Evolutionary conservation across 1,140 invertebrate species (phyloP).

Genomic region (Parasteatoda tepidariorum): DNA sequence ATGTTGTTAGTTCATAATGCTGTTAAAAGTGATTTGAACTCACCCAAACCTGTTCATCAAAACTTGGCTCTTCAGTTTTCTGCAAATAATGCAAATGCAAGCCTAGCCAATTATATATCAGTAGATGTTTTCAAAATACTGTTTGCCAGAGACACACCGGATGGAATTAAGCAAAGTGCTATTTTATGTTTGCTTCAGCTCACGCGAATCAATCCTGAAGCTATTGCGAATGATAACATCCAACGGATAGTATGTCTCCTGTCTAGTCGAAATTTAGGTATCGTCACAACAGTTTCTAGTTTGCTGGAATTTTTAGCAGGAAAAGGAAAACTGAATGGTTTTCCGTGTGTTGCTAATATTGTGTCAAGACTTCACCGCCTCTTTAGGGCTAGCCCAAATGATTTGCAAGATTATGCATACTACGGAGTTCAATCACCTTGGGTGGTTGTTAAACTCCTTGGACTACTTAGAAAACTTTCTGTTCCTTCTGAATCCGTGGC

Average conservation of each 20-base stretch:
- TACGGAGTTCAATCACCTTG: slow-evolving; percentile 99
- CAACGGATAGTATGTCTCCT: slow-evolving; percentile 97
- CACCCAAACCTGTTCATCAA: slow-evolving; percentile 97
- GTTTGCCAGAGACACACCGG: slow-evolving; percentile 98
- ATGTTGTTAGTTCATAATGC: slow-evolving; percentile 99
- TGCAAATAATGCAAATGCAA: slow-evolving; percentile 98
- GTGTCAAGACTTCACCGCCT: slow-evolving; percentile 85
- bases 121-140: slow-evolving; percentile 97
- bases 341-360: slow-evolving; percentile 96
- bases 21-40: slow-evolving; percentile 98
- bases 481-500: slow-evolving; percentile 88
- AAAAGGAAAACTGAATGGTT: slow-evolving; percentile 98
- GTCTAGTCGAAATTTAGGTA: slow-evolving; percentile 95
- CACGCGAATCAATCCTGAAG: slow-evolving; percentile 89
- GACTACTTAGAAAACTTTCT: slow-evolving; percentile 97
- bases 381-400: slow-evolving; percentile 96
- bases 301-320: slow-evolving; percentile 98
- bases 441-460: slow-evolving; percentile 96
- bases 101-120: slow-evolving; percentile 99
- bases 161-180: slow-evolving; percentile 99
- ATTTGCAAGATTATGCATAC: slow-evolving; percentile 99
- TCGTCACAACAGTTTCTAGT: slow-evolving; percentile 71
- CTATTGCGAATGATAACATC: slow-evolving; percentile 95
- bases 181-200: slow-evolving; percentile 94
- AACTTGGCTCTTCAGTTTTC: slow-evolving; percentile 99